Evolutionary conservation across 1,140 invertebrate genomes (phyloP), one percentile per base, ranked within the genome.

Genomic region (Drosophila lacertosa): DNA sequence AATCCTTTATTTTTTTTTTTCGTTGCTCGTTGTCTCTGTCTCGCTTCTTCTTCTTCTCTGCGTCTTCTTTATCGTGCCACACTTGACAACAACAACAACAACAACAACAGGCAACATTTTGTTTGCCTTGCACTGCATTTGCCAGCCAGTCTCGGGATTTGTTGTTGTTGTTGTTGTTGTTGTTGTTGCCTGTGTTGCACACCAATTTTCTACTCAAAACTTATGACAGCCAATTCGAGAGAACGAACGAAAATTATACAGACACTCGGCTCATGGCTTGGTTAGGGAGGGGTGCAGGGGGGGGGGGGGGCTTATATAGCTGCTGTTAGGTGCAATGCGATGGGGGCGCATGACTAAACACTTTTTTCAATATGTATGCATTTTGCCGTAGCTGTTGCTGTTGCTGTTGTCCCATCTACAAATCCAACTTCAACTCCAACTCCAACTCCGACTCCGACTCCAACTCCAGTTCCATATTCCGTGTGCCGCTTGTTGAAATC

Each of bases 191-290:
- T 51, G 62, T 73, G 76, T 84, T 86, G 80, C 80, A 84, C 80
- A 86, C 82, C 81, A 86, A 86, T 86, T 88, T 86, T 86, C 81
- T 86, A 86, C 81, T 86, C 81, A 86, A 81, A 86, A 88, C 77
- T 88, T 86, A 86, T 86, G 81, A 86, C 81, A 86, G 82, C 81
- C 81, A 86, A 86, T 86, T 86, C 82, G 82, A 84, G 82, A 84
- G 73, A 84, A 84, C 64, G 77, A 84, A 86, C 81, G 74, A 84
- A 84, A 84, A 84, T 86, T 84, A 86, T 86, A 84, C 77, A 74
- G 77, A 83, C 70, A 78, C 79, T 83, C 71, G 69, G 33, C 22
- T 64, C 50, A 64, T 57, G 32, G 53, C n/a, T 3, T 7, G 26
- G 35, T 4, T 18, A n/a, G 4, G 9, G n/a, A 13, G 18, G 3